These are phyloP conservation scores for Orchesella flavescens DNA, from an alignment of 2,888 invertebrate species.

Conservation along the genomic window DNA sequence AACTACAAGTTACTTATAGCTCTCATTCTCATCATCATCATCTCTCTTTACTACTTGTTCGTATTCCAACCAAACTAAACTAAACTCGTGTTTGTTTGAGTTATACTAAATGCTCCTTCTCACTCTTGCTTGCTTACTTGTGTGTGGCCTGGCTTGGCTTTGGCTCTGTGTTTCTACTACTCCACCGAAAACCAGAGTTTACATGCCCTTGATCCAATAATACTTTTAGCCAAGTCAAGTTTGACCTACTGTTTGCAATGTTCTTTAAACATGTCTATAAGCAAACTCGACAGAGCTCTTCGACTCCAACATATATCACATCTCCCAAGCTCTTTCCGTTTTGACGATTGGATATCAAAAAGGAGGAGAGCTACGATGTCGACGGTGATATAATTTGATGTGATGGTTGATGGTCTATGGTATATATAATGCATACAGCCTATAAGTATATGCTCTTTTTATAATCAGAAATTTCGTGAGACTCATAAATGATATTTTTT, in stretches of 20 bases:
- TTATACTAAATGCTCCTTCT: neutral
- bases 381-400: too few species aligned
- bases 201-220: conserved; percentile 55
- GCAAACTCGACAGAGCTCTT: neutral
- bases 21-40: neutral
- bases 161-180: neutral
- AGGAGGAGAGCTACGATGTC: too few species aligned
- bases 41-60: neutral
- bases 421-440: too few species aligned
- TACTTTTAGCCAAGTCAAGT: conserved; percentile 37
- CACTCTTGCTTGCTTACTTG: neutral
- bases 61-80: neutral
- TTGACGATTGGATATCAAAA: neutral
- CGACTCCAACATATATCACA: conserved; percentile 28
- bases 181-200: conserved; percentile 36
- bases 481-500: too few species aligned
- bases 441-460: too few species aligned
- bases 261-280: conserved; percentile 25
- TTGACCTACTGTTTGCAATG: neutral
- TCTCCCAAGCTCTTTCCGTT: conserved; percentile 21
- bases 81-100: neutral
- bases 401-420: too few species aligned
- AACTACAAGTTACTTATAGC: conserved; percentile 3
- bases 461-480: too few species aligned
- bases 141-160: too few species aligned